These are phyloP conservation scores for Henricia sp. DNA, from an alignment of 53 echinoderm and acorn worm species.

Conservation along the genomic window DNA sequence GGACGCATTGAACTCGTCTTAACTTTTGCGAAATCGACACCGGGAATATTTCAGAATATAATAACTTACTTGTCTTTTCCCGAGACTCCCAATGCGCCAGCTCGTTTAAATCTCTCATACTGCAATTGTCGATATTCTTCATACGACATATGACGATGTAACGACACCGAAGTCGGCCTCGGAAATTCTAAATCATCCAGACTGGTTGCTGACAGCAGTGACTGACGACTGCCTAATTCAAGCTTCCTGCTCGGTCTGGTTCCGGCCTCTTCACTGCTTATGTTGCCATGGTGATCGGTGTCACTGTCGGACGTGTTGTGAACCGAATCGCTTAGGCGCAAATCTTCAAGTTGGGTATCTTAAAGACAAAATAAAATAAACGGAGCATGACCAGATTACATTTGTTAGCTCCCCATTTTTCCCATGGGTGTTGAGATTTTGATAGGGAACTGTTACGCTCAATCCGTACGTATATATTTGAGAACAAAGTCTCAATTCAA, in stretches of 20 bases:
- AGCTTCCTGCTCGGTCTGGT: conserved; percentile 28
- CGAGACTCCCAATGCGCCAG: conserved; percentile 90
- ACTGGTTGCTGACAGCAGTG: conserved; percentile 69
- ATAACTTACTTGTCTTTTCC: conserved; percentile 91
- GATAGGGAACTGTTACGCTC: too few species aligned
- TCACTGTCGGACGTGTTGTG: conserved; percentile 82
- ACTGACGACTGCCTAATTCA: conserved; percentile 68
- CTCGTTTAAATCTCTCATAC: conserved; percentile 95
- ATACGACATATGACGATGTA: conserved; percentile 92
- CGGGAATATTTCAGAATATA: too few species aligned
- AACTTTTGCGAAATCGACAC: too few species aligned
- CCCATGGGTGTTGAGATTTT: too few species aligned
- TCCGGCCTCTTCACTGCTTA: conserved; percentile 31
- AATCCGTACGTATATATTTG: too few species aligned
- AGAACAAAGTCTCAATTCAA: too few species aligned
- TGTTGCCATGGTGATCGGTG: conserved; percentile 64
- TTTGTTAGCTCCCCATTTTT: too few species aligned
- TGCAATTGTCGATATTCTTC: conserved; percentile 94
- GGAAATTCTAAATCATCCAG: conserved; percentile 89
- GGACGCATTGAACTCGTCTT: too few species aligned
- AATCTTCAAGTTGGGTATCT: conserved; percentile 88
- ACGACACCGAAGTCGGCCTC: conserved; percentile 85
- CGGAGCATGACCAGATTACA: too few species aligned
- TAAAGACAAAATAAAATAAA: too few species aligned
- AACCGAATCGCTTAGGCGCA: conserved; percentile 79